Conservation (phyloP, 2,797 vertebrate species). For the Acropternis orthonyx region DNA sequence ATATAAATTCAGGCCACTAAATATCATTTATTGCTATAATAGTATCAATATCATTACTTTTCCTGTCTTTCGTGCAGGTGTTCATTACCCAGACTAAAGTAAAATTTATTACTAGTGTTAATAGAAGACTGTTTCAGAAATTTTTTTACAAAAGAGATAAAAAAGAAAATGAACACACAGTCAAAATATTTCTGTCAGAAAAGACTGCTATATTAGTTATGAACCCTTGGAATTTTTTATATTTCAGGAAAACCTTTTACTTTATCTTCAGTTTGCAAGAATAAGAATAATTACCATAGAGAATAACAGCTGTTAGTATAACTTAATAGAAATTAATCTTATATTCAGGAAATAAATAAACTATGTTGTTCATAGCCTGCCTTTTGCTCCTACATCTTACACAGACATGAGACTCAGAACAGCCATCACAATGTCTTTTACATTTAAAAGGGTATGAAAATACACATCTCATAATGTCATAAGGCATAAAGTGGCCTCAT, state of each 20-base stretch:
- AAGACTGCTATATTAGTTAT: constrained; percentile 46
- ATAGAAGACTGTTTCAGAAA: not conserved
- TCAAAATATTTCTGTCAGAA: not conserved
- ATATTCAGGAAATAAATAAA: constrained; percentile 57
- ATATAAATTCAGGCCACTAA: not conserved
- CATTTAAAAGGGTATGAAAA: not conserved
- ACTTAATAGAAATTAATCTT: constrained; percentile 61
- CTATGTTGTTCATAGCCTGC: not conserved
- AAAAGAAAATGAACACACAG: not conserved
- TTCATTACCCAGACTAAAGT: not conserved
- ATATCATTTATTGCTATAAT: not conserved
- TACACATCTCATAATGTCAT: not conserved
- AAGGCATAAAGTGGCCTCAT: not conserved
- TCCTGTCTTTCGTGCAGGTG: not conserved
- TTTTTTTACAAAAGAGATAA: not conserved
- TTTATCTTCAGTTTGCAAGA: constrained; percentile 63
- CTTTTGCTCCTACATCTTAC: constrained; percentile 6
- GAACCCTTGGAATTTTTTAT: constrained; percentile 36
- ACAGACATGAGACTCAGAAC: not conserved
- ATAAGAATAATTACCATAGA: constrained; percentile 58
- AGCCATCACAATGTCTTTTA: not conserved
- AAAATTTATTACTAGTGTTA: not conserved
- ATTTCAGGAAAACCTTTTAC: constrained; percentile 55
- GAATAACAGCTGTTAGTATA: constrained; percentile 62
- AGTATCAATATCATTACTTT: not conserved